Evolutionary conservation across 2,888 invertebrate species (phyloP).

Genomic region (Helicoverpa assulta): DNA sequence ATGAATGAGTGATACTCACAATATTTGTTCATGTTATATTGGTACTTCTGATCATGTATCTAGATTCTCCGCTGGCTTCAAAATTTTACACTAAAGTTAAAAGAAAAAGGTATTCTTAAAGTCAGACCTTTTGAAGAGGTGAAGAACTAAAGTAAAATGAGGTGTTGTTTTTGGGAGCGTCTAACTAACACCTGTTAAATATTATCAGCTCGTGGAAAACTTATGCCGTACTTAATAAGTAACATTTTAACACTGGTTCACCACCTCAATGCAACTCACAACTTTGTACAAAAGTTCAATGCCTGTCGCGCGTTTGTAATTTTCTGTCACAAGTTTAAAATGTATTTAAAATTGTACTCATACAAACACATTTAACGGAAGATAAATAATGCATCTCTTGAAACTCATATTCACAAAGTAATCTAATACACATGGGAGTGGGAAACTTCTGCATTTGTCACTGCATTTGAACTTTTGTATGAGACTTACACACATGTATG

Average conservation of each 20-base stretch:
- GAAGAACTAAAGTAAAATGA: constrained; percentile 58
- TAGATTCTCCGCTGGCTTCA: constrained; percentile 75
- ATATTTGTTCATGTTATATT: constrained; percentile 79
- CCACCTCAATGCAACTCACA: constrained; percentile 71
- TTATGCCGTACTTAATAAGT: constrained; percentile 15
- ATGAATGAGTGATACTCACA: constrained; percentile 77
- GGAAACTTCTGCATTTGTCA: constrained; percentile 39
- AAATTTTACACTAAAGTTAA: constrained; percentile 80
- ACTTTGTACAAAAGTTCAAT: constrained; percentile 87
- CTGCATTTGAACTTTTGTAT: constrained; percentile 83
- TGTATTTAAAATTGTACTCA: constrained; percentile 3
- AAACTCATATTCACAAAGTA: constrained; percentile 45
- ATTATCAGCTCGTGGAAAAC: constrained; percentile 1
- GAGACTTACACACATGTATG: constrained; percentile 52
- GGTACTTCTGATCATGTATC: constrained; percentile 71
- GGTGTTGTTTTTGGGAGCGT: constrained; percentile 4
- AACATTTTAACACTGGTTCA: constrained; percentile 57
- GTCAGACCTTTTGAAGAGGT: constrained; percentile 57
- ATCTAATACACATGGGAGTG: constrained; percentile 30
- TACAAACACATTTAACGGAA: background rate
- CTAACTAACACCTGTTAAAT: constrained; percentile 13
- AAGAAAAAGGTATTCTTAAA: constrained; percentile 74
- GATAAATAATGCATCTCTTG: background rate
- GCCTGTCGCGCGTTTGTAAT: constrained; percentile 64
- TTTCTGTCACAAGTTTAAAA: background rate